Evolutionary conservation across 2,797 vertebrate genomes (phyloP).

Genomic region (Tangara arthus): DNA sequence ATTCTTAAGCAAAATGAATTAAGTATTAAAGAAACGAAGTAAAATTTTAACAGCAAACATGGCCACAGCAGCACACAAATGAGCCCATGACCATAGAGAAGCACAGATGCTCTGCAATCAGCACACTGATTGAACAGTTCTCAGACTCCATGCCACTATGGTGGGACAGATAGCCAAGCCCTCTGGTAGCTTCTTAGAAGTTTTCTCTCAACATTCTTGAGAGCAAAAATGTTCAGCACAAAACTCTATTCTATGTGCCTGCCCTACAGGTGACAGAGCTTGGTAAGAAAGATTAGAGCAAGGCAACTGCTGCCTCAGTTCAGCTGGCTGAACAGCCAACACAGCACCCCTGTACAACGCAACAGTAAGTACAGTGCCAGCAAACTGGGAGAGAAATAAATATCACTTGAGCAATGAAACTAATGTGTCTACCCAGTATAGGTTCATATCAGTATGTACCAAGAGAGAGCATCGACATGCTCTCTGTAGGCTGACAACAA

Average conservation of each 20-base stretch:
- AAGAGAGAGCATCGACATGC: background rate
- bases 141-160: background rate
- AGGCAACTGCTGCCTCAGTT: background rate
- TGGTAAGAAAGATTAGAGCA: background rate
- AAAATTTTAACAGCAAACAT: background rate
- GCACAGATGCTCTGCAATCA: background rate
- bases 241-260: background rate
- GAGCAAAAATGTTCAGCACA: background rate
- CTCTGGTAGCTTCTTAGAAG: background rate
- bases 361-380: background rate
- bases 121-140: background rate
- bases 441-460: background rate
- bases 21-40: background rate
- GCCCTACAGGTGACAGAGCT: background rate
- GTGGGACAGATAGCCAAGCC: background rate
- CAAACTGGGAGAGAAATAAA: background rate
- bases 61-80: background rate
- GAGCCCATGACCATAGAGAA: background rate
- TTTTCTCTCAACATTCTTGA: background rate
- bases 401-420: background rate
- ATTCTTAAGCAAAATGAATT: background rate
- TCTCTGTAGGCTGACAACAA: background rate
- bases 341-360: background rate
- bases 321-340: background rate
- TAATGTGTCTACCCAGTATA: background rate